Evolutionary conservation across 2,888 invertebrate species (phyloP).

Genomic region (Yponomeuta cagnagella): DNA sequence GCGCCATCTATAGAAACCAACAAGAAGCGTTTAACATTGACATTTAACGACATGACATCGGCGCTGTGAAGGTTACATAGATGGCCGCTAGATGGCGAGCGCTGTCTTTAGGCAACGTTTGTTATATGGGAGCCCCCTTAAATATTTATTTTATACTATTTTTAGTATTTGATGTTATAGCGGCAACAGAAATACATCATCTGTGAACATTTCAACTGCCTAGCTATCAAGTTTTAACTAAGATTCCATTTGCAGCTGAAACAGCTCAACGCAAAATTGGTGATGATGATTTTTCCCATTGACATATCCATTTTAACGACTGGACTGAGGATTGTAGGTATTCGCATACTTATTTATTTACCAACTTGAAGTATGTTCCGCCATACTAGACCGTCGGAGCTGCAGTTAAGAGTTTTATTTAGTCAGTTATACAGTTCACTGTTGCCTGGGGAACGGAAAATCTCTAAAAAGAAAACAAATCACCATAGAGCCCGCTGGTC

Average conservation of each 20-base stretch:
- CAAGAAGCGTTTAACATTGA: too few relatives aligned
- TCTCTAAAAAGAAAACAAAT: slow-evolving; percentile 34
- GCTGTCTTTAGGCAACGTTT: too few relatives aligned
- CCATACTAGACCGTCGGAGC: neutral
- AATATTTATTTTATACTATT: too few relatives aligned
- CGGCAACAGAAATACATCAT: too few relatives aligned
- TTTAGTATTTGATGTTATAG: too few relatives aligned
- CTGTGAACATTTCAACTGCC: too few relatives aligned
- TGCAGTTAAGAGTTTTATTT: neutral
- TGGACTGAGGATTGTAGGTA: slow-evolving; percentile 24
- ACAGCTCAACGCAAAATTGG: slow-evolving; percentile 10
- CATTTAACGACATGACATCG: too few relatives aligned
- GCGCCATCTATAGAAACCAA: too few relatives aligned
- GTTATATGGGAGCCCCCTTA: too few relatives aligned
- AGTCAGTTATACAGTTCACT: slow-evolving; percentile 6
- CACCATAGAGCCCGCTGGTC: neutral
- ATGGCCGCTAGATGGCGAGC: too few relatives aligned
- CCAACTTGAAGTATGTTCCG: slow-evolving; percentile 18
- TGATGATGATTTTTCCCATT: slow-evolving; percentile 18
- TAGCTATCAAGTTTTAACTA: too few relatives aligned
- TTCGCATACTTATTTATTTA: slow-evolving; percentile 45
- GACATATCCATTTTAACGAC: slow-evolving; percentile 21
- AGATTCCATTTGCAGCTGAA: neutral
- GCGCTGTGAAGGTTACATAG: too few relatives aligned
- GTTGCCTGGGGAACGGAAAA: slow-evolving; percentile 33